A percentile compares a stretch with the other conserved stretches of the same genome.
These are phyloP conservation scores for Philypnodon macrostomus DNA, from an alignment of 2,797 vertebrate species.

Conservation along the genomic window DNA sequence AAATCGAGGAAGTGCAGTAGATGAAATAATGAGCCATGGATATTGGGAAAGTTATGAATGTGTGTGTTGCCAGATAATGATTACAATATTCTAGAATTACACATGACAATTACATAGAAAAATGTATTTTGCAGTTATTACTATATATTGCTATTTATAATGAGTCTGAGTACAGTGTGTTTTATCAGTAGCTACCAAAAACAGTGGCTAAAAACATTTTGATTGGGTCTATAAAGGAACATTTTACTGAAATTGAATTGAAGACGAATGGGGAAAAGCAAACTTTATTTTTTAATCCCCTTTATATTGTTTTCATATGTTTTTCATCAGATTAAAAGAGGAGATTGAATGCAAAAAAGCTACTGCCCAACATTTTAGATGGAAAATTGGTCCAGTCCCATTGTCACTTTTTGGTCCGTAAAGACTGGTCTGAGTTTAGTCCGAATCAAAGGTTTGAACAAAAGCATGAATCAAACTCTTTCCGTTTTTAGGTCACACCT, in stretches of 20 bases:
- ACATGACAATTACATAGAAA: not conserved
- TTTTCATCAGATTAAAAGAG: slow-evolving; percentile 2
- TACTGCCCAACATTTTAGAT: too few relatives aligned
- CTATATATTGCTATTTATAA: slow-evolving; percentile 16
- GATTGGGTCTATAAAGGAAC: not conserved
- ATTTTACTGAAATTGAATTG: not conserved
- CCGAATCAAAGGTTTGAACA: too few relatives aligned
- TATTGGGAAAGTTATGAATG: slow-evolving; percentile 1
- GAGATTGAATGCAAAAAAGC: not conserved
- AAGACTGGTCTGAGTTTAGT: too few relatives aligned
- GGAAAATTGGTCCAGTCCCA: too few relatives aligned
- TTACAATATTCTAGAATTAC: not conserved
- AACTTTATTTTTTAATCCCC: not conserved
- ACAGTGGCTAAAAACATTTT: too few relatives aligned
- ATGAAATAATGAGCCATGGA: slow-evolving; percentile 5
- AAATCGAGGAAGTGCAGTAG: not conserved
- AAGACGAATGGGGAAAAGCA: not conserved
- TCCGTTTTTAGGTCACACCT: too few relatives aligned
- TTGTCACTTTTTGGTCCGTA: too few relatives aligned
- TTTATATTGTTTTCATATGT: not conserved
- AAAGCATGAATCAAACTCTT: too few relatives aligned
- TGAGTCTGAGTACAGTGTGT: not conserved
- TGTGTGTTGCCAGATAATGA: slow-evolving; percentile 2
- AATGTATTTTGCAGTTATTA: not conserved
- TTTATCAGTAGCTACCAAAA: slow-evolving; percentile 3